These are phyloP conservation scores for Megaptera novaeangliae DNA, from an alignment of 2,113 vertebrate genomes.

Conservation along the genomic window DNA sequence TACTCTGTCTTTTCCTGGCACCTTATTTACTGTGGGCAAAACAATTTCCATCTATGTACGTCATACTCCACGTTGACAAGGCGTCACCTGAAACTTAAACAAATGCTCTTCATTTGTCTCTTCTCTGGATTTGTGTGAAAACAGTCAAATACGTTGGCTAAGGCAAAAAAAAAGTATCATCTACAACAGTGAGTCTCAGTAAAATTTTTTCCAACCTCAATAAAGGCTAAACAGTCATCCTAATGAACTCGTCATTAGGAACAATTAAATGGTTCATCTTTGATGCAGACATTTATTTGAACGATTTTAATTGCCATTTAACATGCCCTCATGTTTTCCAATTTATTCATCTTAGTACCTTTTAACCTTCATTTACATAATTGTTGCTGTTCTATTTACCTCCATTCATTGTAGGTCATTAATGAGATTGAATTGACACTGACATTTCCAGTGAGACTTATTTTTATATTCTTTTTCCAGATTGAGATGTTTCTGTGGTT, in stretches of 20 bases:
- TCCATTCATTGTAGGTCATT: constrained; percentile 11
- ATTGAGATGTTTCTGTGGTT: not conserved
- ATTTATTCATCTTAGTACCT: not conserved
- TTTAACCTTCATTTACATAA: constrained; percentile 53
- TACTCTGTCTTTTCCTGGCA: not conserved
- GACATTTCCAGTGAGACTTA: not conserved
- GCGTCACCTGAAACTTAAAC: not conserved
- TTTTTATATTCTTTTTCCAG: constrained; percentile 22
- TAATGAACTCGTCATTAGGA: not conserved
- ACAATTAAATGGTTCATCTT: constrained; percentile 8
- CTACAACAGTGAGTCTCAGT: not conserved
- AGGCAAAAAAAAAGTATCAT: not conserved
- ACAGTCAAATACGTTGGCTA: not conserved
- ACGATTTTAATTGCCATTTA: constrained; percentile 48
- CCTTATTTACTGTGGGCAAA: not conserved
- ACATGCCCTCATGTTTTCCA: constrained; percentile 22
- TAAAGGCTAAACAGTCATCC: not conserved
- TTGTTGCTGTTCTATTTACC: constrained; percentile 8
- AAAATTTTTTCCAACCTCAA: not conserved
- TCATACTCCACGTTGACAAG: not conserved
- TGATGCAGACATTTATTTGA: constrained; percentile 31
- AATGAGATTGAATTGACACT: constrained; percentile 7
- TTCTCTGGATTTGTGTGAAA: not conserved
- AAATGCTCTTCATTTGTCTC: not conserved
- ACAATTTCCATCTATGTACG: not conserved